Evolutionary conservation across 2,888 invertebrate genomes (phyloP), one percentile per base, ranked within the genome.

Genomic region (Athalia rosae): DNA sequence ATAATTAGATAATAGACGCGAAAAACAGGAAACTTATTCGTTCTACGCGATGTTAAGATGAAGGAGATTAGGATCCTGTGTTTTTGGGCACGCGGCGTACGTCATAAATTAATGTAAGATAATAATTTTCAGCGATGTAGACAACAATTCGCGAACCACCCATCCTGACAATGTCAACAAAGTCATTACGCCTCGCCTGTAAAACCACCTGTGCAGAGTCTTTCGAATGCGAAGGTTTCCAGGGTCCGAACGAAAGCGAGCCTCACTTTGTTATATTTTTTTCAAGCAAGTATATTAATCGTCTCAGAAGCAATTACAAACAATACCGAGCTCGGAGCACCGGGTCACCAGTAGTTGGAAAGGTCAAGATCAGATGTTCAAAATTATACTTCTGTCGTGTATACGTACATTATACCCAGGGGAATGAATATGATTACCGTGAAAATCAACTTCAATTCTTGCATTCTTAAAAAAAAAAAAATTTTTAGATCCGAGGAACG

Each of bases 261-360:
- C 45, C 58, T 13, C 41, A 56, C 48, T 50, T 58, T 8, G 8
- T 71, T 43, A n/a, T 4, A 13, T 64, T 47, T n/a, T 41, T 11
- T 8, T 45, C 28, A 53, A 28, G 28, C 28, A 28, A 28, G 28
- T 28, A 50, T 41, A 67, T 67, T 67, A 67, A 67, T 67, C 53
- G 67, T 50, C 53, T 28, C 43, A 58, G 71, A 13, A 56, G 45
- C 71, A 71, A 71, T 71, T 71, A 71, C 71, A 71, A 43, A 71
- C 58, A 71, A 58, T 71, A 58, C 71, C 45, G 45, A 43, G 13
- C 58, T 45, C 15, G 45, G 41, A 4, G 4, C 71, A 43, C 11
- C 43, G 69, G 71, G 71, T 71, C 71, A 71, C 9, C 71, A 28
- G 58, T 71, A 71, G 71, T 71, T 71, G 71, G 71, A 71, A 56